A percentile compares a stretch with the other conserved stretches of the same genome.
Evolutionary conservation across 2,888 invertebrate genomes (phyloP).

Genomic region (Crioceris asparagi): DNA sequence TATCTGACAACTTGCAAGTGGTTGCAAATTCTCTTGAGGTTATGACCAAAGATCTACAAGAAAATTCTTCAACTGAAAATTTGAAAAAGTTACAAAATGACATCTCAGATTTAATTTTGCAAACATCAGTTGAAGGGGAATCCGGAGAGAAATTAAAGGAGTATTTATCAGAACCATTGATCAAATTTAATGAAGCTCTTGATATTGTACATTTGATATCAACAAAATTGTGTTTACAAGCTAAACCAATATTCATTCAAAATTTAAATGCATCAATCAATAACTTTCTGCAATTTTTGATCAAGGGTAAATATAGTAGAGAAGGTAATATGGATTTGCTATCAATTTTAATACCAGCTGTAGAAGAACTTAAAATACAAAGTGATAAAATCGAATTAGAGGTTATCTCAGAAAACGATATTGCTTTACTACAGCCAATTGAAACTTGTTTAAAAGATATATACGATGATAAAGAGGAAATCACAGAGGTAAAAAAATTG

Average conservation of each 20-base stretch:
- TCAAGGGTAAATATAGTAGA: constrained; percentile 24
- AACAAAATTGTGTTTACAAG: constrained; percentile 17
- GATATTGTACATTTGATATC: constrained; percentile 1
- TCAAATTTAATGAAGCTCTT: constrained; percentile 21
- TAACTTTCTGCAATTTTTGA: constrained; percentile 28
- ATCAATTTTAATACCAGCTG: constrained; percentile 25
- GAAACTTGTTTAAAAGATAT: constrained; percentile 25
- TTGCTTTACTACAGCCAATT: constrained; percentile 21
- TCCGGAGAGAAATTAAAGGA: neutral
- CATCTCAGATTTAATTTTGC: no score
- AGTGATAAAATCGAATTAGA: constrained; percentile 21
- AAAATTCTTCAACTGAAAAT: no score
- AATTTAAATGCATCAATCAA: constrained; percentile 26
- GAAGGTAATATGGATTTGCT: constrained; percentile 27
- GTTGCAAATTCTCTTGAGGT: no score
- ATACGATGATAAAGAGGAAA: constrained; percentile 6
- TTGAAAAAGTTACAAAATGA: no score
- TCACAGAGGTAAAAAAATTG: constrained; percentile 11
- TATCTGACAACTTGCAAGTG: no score
- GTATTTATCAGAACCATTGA: constrained; percentile 11
- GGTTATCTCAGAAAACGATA: neutral
- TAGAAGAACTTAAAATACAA: constrained; percentile 26
- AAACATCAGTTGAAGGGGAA: neutral
- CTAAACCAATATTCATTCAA: constrained; percentile 23
- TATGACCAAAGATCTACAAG: no score